Percentiles rank a stretch among this genome's conserved stretches.
Conservation (phyloP, 2,797 vertebrate genomes). For the Trichosurus vulpecula region DNA sequence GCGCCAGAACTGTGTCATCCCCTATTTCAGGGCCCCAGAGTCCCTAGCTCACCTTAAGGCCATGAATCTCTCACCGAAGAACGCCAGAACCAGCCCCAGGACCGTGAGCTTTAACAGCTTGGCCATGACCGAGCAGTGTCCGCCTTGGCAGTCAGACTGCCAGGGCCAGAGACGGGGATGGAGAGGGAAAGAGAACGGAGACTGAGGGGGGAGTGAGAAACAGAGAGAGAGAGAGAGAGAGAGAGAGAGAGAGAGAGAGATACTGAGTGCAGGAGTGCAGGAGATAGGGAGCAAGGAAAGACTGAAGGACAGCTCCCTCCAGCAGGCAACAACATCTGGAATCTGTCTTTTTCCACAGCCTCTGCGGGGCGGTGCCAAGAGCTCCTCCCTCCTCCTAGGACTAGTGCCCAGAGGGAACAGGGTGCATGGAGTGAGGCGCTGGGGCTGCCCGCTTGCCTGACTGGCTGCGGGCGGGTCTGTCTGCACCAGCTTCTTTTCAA, state of each 20-base stretch:
- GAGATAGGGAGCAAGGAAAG: rapidly evolving
- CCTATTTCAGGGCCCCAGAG: neutral
- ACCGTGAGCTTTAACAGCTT: constrained; percentile 76
- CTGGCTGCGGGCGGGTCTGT: too few relatives aligned
- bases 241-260: too few relatives aligned
- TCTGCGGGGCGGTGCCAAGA: rapidly evolving
- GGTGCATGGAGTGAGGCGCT: neutral
- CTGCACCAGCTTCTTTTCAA: neutral
- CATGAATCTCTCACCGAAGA: constrained; percentile 76
- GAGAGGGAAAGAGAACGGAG: neutral
- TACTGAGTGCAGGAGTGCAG: rapidly evolving
- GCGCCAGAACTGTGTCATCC: neutral
- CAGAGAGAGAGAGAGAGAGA: too few relatives aligned
- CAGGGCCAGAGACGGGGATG: neutral
- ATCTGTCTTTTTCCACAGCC: rapidly evolving
- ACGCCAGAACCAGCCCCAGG: constrained; percentile 74
- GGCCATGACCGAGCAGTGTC: constrained; percentile 76
- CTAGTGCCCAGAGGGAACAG: neutral
- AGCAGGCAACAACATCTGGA: rapidly evolving
- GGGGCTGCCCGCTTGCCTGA: too few relatives aligned
- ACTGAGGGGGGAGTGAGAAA: too few relatives aligned
- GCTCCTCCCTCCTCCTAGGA: rapidly evolving
- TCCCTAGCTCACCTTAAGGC: constrained; percentile 75
- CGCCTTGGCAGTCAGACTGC: neutral
- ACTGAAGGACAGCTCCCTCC: rapidly evolving